These are phyloP conservation scores for Rhopalosiphum nymphaeae DNA, from an alignment of 2,888 invertebrate species.

Conservation along the genomic window DNA sequence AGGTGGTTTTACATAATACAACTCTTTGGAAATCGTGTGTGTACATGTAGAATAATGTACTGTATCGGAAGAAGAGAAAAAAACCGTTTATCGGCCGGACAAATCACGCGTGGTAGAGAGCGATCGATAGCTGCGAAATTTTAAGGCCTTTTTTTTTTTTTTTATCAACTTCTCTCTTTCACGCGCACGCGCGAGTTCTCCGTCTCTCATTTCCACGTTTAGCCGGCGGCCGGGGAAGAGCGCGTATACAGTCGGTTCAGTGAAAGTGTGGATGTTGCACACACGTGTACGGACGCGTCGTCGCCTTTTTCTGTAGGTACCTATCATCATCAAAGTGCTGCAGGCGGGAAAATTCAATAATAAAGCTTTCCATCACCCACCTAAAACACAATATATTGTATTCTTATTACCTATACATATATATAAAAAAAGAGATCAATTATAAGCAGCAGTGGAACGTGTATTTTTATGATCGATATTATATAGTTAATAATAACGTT, in stretches of 20 bases:
- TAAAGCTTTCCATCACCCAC: not conserved
- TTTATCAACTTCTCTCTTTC: not conserved
- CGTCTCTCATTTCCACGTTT: conserved; percentile 13
- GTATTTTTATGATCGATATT: conserved; percentile 5
- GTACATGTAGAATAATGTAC: not conserved
- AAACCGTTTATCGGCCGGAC: conserved; percentile 42
- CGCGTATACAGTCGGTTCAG: not conserved
- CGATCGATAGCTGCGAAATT: conserved; percentile 12
- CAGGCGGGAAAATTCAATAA: not conserved
- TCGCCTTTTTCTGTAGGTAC: not conserved
- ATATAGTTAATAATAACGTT: conserved; percentile 3
- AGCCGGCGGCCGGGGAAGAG: conserved; percentile 34
- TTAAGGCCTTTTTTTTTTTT: conserved; percentile 26
- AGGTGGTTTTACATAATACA: conserved; percentile 13
- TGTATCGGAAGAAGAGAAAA: conserved; percentile 21
- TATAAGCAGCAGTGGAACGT: not conserved
- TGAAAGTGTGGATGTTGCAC: conserved; percentile 35
- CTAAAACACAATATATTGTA: not conserved
- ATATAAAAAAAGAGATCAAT: not conserved
- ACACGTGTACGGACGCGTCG: not conserved
- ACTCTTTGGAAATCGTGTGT: conserved; percentile 26
- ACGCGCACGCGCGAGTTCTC: not conserved
- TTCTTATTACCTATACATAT: too few relatives aligned
- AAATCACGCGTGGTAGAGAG: conserved; percentile 25
- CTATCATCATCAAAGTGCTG: not conserved